Base-by-base conservation (phyloP, 1,140 invertebrate species). In the Megathymus violae region DNA sequence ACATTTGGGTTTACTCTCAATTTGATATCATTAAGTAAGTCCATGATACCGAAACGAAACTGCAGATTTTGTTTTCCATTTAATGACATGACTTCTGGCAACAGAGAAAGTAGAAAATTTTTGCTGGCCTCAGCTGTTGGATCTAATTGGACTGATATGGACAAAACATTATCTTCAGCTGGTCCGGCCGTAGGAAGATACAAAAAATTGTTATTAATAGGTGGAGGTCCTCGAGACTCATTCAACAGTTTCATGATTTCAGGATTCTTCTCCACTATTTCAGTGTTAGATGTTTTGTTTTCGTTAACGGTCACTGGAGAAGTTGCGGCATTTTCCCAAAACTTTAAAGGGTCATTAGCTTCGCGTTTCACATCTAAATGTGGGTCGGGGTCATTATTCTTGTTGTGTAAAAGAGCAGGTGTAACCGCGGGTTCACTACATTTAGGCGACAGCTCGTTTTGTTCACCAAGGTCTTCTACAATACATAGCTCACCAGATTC, bases 41-140 rank as follows among this genome's bases (percentile, higher is more conserved):
- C 50, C 17, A 52, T 36, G 22, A 52, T 52, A 7, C 50, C 48
- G 3, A 38, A 13, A 11, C 48, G 48, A 19, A 51, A 51, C 6
- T 51, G 31, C 10, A 51, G 16, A n/a, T 51, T 51, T 22, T 51
- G 48, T 6, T 51, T 51, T 2, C 19, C 31, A 15, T 51, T 51
- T 1, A 51, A n/a, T 0, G 48, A 51, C 48, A 51, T 51, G 17
- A 51, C 22, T 38, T 51, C 48, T 0, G 48, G 50, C 4, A 52
- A 36, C 2, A 52, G 17, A n/a, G 50, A 52, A 0, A 52, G 50
- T 0, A 52, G 36, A 9, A 52, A 52, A 1, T 40, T 41, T 25
- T 14, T 52, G 11, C 50, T 40, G 11, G 50, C 34, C 1, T 52
- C 50, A 13, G 36, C 11, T 9, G 17, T 40, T 1, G 19, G 36